Percentiles rank a stretch among this genome's conserved stretches.
phyloP scores from a whole-genome alignment of 1,140 invertebrate genomes.

The Hyphantria cunea region DNA sequence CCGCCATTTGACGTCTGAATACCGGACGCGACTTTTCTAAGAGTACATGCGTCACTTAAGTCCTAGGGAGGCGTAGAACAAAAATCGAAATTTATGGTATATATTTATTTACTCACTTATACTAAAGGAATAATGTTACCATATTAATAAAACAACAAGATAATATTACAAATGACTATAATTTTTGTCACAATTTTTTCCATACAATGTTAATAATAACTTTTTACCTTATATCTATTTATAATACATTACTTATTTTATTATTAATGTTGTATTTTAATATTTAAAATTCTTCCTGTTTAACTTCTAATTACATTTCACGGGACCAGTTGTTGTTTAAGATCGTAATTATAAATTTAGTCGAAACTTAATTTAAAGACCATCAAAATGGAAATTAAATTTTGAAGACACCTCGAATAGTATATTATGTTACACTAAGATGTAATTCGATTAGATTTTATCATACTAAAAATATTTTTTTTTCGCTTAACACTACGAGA shows the following conservation, averaged over 20 bases:
- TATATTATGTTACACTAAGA: too few relatives aligned
- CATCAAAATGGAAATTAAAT: conserved; percentile 63
- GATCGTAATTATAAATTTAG: conserved; percentile 51
- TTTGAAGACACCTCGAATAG: conserved; percentile 62
- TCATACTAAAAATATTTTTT: conserved; percentile 78
- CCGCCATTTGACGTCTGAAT: too few relatives aligned
- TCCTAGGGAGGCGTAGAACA: too few relatives aligned
- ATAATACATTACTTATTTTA: conserved; percentile 79
- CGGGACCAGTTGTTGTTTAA: conserved; percentile 67
- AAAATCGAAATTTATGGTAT: too few relatives aligned
- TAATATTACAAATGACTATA: conserved; percentile 81
- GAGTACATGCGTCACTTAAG: too few relatives aligned
- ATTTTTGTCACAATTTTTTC: conserved; percentile 81
- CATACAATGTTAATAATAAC: conserved; percentile 82
- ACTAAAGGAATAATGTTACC: too few relatives aligned
- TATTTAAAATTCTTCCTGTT: conserved; percentile 78
- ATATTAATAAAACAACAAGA: conserved; percentile 72
- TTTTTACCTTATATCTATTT: conserved; percentile 80
- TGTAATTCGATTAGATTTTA: conserved; percentile 81
- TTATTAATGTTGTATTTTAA: conserved; percentile 74
- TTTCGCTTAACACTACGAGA: conserved; percentile 77
- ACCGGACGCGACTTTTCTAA: too few relatives aligned
- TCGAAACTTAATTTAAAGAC: conserved; percentile 55
- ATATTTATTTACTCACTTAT: too few relatives aligned
- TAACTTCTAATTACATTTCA: conserved; percentile 74